Conservation (phyloP, 2,797 vertebrate species). For the Myiotriccus ornatus region DNA sequence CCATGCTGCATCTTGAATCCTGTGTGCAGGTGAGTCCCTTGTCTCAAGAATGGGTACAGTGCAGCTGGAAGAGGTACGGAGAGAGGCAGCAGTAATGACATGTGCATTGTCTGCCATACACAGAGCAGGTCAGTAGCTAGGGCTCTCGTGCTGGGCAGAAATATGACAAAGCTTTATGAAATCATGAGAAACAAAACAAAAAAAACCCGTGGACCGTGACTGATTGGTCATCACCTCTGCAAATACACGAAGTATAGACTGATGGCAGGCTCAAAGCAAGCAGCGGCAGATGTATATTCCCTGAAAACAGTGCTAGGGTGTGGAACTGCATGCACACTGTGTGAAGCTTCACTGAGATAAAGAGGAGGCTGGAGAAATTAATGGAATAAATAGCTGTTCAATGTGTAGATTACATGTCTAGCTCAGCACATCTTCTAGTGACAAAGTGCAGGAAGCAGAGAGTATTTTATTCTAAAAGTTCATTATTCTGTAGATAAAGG, state of each 20-base stretch:
- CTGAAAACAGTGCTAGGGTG: background rate
- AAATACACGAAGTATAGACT: background rate
- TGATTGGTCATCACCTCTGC: background rate
- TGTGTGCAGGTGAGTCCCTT: background rate
- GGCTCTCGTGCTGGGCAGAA: accelerated
- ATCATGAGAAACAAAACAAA: background rate
- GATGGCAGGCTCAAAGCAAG: background rate
- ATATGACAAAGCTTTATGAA: background rate
- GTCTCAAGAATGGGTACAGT: background rate
- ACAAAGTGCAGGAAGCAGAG: background rate
- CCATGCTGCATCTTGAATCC: background rate
- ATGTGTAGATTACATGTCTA: background rate
- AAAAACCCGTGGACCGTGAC: background rate
- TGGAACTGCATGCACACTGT: background rate
- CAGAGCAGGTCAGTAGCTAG: background rate
- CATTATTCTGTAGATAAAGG: background rate
- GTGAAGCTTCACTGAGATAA: background rate
- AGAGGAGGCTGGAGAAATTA: background rate
- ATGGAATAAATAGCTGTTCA: background rate
- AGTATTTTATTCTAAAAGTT: background rate
- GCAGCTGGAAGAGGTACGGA: accelerated
- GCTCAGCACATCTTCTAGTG: background rate
- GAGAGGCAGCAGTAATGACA: accelerated
- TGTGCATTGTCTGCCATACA: background rate
- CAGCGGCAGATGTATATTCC: background rate